Base-by-base conservation (phyloP, 2,888 invertebrate genomes). In the Eudemis profundana region DNA sequence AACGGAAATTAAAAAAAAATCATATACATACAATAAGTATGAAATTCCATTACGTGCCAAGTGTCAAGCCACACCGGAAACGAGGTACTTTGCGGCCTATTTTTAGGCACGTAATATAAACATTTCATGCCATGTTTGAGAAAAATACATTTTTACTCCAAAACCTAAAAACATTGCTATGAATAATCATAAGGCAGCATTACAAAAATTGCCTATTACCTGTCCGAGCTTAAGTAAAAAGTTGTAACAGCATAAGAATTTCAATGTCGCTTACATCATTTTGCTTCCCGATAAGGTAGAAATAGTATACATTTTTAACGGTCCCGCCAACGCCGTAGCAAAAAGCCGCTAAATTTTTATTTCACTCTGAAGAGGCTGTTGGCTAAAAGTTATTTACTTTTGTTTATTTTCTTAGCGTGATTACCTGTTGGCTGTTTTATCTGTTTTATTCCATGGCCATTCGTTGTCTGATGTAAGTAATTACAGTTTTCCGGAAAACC, bases 151-250 rank as follows among this genome's bases (percentile, higher is more conserved):
- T 56, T 44, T 56, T n/a, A 3, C 54, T 15, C 12, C 2, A 19
- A 12, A 42, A 4, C 42, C 36, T 40, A n/a, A 12, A 21, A 12
- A n/a, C 8, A n/a, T 42, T 44, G 42, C 29, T 27, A 29, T 56
- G n/a, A 56, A 56, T 56, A 56, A 42, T 56, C 29, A 56, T 29
- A 42, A 56, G 42, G 44, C 27, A 40, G 23, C 38, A 29, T 44
- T 40, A 33, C 10, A 33, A 2, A 33, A 33, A 8, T 7, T 33
- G 8, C 33, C 27, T 27, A 27, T 2, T 1, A 33, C 33, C 7
- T 33, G 7, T 0, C 33, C 8, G 8, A 2, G 33, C 33, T 8
- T 33, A 8, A 2, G 5, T 5, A 27, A 33, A 33, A 33, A 33
- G 33, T 7, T 33, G 5, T 4, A 27, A 27, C 7, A 5, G 7